Conservation (phyloP, 2,888 invertebrate species). For the Stictocephala bisonia region DNA sequence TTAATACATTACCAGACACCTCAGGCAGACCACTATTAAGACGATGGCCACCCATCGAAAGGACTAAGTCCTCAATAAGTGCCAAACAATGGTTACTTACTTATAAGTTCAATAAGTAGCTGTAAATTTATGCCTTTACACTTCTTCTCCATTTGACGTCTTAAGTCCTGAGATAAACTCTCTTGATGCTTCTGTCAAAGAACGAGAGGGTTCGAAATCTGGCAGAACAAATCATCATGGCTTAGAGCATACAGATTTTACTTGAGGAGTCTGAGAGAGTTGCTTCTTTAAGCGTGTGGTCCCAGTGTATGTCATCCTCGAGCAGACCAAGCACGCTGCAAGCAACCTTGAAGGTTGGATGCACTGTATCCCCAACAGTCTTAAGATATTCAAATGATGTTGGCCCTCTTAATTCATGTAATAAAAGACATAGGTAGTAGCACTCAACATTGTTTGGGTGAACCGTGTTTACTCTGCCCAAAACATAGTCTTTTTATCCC, state of each 20-base stretch:
- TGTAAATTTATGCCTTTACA: too few relatives aligned
- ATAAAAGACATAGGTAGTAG: constrained; percentile 57
- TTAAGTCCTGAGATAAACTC: too few relatives aligned
- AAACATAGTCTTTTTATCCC: constrained; percentile 54
- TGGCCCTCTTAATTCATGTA: constrained; percentile 57
- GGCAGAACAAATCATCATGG: constrained; percentile 47
- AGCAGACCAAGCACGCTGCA: constrained; percentile 59
- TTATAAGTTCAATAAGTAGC: too few relatives aligned
- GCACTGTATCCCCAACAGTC: constrained; percentile 59
- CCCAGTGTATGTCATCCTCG: constrained; percentile 60
- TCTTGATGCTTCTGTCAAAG: too few relatives aligned
- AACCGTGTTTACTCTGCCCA: constrained; percentile 58
- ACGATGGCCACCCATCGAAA: too few relatives aligned
- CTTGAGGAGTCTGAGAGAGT: constrained; percentile 50
- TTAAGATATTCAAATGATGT: constrained; percentile 59
- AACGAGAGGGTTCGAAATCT: too few relatives aligned
- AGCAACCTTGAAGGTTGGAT: constrained; percentile 52
- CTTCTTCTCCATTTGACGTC: too few relatives aligned
- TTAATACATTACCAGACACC: too few relatives aligned
- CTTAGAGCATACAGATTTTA: constrained; percentile 44
- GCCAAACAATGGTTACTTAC: too few relatives aligned
- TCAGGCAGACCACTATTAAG: too few relatives aligned
- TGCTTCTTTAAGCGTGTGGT: constrained; percentile 59
- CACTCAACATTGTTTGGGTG: constrained; percentile 53
- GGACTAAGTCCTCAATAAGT: too few relatives aligned